phyloP scores from a whole-genome alignment of 2,888 invertebrate genomes.

The Pammene aurita region DNA sequence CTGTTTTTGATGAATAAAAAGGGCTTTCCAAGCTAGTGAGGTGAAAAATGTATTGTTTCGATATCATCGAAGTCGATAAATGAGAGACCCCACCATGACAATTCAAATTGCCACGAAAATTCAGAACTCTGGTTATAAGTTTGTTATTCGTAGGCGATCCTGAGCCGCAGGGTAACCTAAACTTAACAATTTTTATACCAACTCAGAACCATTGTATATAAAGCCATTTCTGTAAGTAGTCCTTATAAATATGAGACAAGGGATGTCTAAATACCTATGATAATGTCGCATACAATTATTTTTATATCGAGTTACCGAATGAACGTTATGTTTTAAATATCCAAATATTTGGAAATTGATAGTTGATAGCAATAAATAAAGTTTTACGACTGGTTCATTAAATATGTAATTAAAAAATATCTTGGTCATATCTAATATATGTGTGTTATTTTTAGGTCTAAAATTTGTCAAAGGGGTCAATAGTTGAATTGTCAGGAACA shows the following conservation, averaged over 20 bases:
- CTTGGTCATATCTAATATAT: too few species aligned
- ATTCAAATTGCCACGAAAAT: too few species aligned
- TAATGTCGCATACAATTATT: slow-evolving; percentile 45
- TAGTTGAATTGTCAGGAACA: too few species aligned
- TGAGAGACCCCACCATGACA: too few species aligned
- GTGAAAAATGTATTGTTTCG: too few species aligned
- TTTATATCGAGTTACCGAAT: slow-evolving; percentile 41
- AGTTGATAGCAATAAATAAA: slow-evolving; percentile 26
- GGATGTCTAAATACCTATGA: slow-evolving; percentile 41
- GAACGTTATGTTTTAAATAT: slow-evolving; percentile 19
- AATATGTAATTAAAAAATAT: neutral
- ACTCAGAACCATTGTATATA: slow-evolving; percentile 54
- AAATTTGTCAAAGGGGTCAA: too few species aligned
- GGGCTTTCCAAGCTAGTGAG: too few species aligned
- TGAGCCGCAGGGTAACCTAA: slow-evolving; percentile 44
- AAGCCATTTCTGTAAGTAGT: slow-evolving; percentile 48
- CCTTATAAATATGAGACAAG: slow-evolving; percentile 46
- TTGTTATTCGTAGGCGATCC: slow-evolving; percentile 49
- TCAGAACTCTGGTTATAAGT: slow-evolving; percentile 13
- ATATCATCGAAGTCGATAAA: too few species aligned
- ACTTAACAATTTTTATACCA: slow-evolving; percentile 50
- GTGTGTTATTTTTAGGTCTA: too few species aligned
- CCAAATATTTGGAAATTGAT: slow-evolving; percentile 17
- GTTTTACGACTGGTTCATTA: slow-evolving; percentile 10
- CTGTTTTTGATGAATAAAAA: too few species aligned